A percentile compares a stretch with the other conserved stretches of the same genome.
phyloP scores from a whole-genome alignment of 2,113 vertebrate species.

The Casuarius casuarius region DNA sequence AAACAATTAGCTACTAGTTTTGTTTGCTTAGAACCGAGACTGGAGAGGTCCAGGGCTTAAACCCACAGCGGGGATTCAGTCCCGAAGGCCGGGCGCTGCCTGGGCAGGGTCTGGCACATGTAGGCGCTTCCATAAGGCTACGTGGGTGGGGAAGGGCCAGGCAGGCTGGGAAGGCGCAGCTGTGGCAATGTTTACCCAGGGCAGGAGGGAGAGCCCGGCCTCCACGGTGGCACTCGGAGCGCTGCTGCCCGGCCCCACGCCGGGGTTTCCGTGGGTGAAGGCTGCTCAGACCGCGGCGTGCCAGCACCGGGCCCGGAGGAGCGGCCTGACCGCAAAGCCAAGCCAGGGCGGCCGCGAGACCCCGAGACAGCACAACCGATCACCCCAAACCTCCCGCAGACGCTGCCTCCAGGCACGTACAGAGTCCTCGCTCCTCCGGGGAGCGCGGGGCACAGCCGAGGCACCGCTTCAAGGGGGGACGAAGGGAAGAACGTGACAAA shows the following conservation, averaged over 20 bases:
- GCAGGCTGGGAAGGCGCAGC: not conserved
- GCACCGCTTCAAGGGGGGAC: not conserved
- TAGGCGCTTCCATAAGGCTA: accelerated
- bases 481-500: accelerated
- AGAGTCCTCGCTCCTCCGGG: too few species aligned
- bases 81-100: not conserved
- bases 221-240: not conserved
- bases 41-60: accelerated
- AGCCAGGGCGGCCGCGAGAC: too few species aligned
- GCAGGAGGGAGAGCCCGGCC: not conserved
- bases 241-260: not conserved
- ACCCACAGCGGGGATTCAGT: accelerated
- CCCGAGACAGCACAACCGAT: accelerated
- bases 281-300: not conserved
- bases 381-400: not conserved
- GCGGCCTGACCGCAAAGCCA: accelerated
- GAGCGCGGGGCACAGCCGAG: not conserved
- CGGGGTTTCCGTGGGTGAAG: accelerated
- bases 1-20: not conserved
- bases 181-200: not conserved
- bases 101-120: not conserved
- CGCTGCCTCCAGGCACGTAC: too few species aligned
- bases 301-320: accelerated
- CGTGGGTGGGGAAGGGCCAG: not conserved
- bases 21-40: not conserved